Evolutionary conservation across 2,113 vertebrate genomes (phyloP).

Genomic region (Opisthocomus hoazin): DNA sequence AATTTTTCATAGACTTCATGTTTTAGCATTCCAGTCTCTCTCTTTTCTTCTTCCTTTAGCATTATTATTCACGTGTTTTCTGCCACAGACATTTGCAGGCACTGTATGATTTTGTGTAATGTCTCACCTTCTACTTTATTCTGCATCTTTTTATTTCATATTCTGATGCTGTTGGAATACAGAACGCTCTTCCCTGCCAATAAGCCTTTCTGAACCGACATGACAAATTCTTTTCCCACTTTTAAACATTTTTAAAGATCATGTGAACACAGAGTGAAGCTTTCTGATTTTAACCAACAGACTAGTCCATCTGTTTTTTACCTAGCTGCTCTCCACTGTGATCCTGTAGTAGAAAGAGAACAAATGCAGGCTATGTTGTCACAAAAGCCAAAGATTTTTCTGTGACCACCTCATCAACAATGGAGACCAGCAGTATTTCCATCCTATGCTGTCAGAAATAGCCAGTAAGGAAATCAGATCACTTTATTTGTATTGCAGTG

Average conservation of each 20-base stretch:
- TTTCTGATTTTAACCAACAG: neutral
- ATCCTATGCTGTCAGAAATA: constrained; percentile 81
- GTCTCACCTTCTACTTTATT: neutral
- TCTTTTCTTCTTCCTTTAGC: neutral
- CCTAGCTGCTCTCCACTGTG: constrained; percentile 81
- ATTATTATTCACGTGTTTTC: neutral
- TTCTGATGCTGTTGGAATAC: neutral
- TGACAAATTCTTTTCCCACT: neutral
- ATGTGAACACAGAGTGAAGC: neutral
- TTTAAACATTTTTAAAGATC: neutral
- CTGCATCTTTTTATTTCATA: neutral
- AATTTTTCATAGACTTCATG: neutral
- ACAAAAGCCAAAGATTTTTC: constrained; percentile 85
- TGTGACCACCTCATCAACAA: constrained; percentile 82
- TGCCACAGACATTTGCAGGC: neutral
- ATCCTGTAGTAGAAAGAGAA: constrained; percentile 73
- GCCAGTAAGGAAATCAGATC: constrained; percentile 71
- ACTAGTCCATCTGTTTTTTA: neutral
- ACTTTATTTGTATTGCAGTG: neutral
- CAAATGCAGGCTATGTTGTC: constrained; percentile 81
- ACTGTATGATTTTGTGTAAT: neutral
- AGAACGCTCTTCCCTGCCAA: too few species aligned
- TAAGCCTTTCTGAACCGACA: neutral
- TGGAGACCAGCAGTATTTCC: constrained; percentile 83
- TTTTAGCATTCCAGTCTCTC: neutral